These are phyloP conservation scores for Hydrolagus affinis DNA, from an alignment of 2,113 vertebrate genomes.

Conservation along the genomic window DNA sequence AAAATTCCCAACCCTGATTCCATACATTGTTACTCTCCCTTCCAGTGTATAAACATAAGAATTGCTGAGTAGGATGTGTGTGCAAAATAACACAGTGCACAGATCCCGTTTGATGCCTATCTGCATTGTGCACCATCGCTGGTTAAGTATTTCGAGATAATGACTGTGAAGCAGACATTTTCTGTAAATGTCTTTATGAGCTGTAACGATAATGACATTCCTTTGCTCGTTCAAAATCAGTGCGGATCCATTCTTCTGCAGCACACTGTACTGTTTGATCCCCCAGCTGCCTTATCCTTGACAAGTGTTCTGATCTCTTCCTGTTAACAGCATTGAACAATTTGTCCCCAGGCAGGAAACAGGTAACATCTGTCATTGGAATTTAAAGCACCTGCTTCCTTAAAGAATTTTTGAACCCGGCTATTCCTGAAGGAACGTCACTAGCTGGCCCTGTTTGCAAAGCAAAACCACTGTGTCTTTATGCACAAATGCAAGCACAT, in stretches of 20 bases:
- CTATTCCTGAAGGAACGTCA: not conserved
- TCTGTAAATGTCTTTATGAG: not conserved
- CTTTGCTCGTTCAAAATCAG: not conserved
- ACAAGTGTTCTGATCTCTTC: conserved; percentile 35
- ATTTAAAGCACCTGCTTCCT: conserved; percentile 36
- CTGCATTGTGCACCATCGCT: not conserved
- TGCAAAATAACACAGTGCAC: too few relatives aligned
- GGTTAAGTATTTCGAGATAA: not conserved
- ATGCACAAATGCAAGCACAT: not conserved
- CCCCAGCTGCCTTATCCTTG: conserved; percentile 36
- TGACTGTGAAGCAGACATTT: not conserved
- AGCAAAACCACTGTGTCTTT: not conserved
- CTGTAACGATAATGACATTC: too few relatives aligned
- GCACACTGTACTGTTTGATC: conserved; percentile 24
- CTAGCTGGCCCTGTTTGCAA: not conserved
- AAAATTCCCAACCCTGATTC: not conserved
- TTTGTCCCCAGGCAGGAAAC: conserved; percentile 36
- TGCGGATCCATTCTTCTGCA: fast-evolving
- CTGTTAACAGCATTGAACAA: conserved; percentile 36
- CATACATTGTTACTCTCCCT: not conserved
- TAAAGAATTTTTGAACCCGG: not conserved
- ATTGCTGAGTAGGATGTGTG: not conserved
- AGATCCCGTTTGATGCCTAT: not conserved
- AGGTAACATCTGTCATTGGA: conserved; percentile 39
- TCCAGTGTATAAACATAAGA: not conserved